Evolutionary conservation across 2,113 vertebrate genomes (phyloP).

Genomic region (Gavialis gangeticus): DNA sequence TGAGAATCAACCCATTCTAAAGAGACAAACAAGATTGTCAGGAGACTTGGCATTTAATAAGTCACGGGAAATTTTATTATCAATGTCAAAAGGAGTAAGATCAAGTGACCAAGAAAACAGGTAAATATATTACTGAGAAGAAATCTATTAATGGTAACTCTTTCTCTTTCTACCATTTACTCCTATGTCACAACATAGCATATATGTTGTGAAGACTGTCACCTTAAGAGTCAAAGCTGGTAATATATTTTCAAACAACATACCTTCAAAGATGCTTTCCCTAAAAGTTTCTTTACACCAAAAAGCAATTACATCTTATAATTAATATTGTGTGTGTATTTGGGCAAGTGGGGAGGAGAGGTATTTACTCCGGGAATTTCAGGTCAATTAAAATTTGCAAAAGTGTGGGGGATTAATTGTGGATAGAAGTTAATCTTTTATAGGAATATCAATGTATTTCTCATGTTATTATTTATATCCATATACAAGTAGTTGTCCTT

Average conservation of each 20-base stretch:
- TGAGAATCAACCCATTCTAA: not conserved
- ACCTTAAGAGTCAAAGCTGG: not conserved
- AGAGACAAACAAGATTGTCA: not conserved
- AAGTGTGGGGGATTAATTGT: not conserved
- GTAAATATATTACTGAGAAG: not conserved
- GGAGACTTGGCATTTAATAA: not conserved
- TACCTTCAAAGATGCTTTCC: not conserved
- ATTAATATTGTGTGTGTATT: not conserved
- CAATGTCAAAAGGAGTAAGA: not conserved
- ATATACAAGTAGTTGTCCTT: not conserved
- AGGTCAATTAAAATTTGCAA: slow-evolving; percentile 10
- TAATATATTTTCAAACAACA: fast-evolving
- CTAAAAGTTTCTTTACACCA: not conserved
- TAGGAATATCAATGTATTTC: not conserved
- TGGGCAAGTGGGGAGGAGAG: not conserved
- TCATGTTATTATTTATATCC: not conserved
- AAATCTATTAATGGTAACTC: not conserved
- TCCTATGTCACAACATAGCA: not conserved
- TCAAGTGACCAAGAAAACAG: not conserved
- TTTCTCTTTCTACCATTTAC: not conserved
- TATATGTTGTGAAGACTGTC: not conserved
- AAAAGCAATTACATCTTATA: not conserved
- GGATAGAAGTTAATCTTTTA: not conserved
- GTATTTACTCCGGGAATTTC: slow-evolving; percentile 44
- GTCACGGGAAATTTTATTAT: not conserved